Evolutionary conservation across 2,888 invertebrate genomes (phyloP).

Genomic region (Germaria angustata): DNA sequence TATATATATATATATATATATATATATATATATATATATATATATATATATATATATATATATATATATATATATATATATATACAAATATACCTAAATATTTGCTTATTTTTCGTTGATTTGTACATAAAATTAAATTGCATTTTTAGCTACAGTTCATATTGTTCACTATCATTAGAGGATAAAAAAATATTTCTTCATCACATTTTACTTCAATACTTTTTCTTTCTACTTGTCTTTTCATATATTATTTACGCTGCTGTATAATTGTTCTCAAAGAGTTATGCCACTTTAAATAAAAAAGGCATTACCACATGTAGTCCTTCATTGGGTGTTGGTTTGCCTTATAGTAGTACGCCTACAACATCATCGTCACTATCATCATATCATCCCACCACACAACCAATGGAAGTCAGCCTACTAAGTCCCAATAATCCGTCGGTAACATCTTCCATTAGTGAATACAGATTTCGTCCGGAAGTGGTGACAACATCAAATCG

Average conservation of each 20-base stretch:
- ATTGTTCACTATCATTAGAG: slow-evolving; percentile 32
- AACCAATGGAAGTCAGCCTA: slow-evolving; percentile 80
- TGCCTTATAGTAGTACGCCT: slow-evolving; percentile 65
- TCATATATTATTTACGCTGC: not conserved
- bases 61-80: slow-evolving; percentile 2
- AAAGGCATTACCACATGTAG: slow-evolving; percentile 83
- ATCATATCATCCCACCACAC: slow-evolving; percentile 76
- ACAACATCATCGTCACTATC: slow-evolving; percentile 74
- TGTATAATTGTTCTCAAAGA: slow-evolving; percentile 82
- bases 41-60: too few relatives aligned
- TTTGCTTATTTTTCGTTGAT: too few relatives aligned
- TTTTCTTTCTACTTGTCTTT: not conserved
- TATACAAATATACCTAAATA: not conserved
- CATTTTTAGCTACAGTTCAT: not conserved
- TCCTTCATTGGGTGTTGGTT: slow-evolving; percentile 75
- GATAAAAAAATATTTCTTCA: slow-evolving; percentile 5
- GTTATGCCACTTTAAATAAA: slow-evolving; percentile 89
- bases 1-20: too few relatives aligned
- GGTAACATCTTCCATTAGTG: slow-evolving; percentile 88
- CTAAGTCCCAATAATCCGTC: slow-evolving; percentile 80
- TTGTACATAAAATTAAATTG: slow-evolving; percentile 24
- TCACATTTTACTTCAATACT: slow-evolving; percentile 44
- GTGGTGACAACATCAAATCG: slow-evolving; percentile 92
- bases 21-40: too few relatives aligned
- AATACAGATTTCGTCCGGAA: slow-evolving; percentile 90